Base-by-base conservation (phyloP, 2,888 invertebrate species). In the Abrostola tripartita region DNA sequence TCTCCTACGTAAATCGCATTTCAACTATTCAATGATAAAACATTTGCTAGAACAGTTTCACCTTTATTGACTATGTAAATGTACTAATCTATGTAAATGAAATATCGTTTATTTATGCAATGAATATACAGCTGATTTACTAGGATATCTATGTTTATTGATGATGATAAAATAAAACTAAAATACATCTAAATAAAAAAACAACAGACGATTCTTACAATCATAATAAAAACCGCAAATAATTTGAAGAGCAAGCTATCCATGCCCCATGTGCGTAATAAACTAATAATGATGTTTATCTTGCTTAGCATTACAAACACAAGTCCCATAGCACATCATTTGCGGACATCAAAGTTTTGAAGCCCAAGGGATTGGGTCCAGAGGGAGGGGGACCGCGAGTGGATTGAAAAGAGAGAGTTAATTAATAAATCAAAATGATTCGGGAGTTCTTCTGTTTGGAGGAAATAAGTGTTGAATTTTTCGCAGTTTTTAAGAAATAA, bases 251-350 rank as follows among this genome's bases (percentile, higher is more conserved):
- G 57, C 71, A 41, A 61, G 52, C 52, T 53, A 61, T 75, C 77
- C 73, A 71, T 81, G 82, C 84, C 79, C 79, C 82, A 76, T 76
- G 69, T 70, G 65, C 81, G 88, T 90, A 92, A 92, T 92, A 92
- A 90, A 90, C 86, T 83, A 85, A 88, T 92, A 92, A 92, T 91
- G 87, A 82, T 89, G 86, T 92, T 91, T 90, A 91, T 90, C 68
- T 71, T 36, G 53, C 64, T 69, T 54, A 62, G 77, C 74, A 69
- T 70, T 61, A 78, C 77, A 78, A 67, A 77, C 69, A 79, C 63
- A 37, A 38, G 62, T 79, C 88, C 88, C 85, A 62, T 59, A 86
- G 87, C 81, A 74, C 76, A 80, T 83, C 85, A 85, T 87, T 81
- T 69, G 65, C 83, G 86, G 86, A 90, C 89, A 88, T 90, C 89